Conservation (phyloP, 2,797 vertebrate genomes). For the Synaphobranchus kaupii region DNA sequence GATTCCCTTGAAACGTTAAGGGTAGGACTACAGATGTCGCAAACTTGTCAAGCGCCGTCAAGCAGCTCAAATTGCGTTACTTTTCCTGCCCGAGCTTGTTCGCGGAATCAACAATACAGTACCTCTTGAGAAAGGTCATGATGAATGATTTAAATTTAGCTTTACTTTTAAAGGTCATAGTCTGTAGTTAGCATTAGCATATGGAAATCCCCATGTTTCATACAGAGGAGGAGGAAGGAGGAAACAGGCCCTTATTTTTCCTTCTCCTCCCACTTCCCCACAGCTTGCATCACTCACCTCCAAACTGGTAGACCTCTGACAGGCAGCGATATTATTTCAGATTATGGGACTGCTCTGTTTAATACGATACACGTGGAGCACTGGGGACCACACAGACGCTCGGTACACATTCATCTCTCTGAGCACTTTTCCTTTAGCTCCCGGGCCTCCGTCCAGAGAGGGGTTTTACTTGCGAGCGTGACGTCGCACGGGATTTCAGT, state of each 20-base stretch:
- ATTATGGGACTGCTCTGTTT: slow-evolving; percentile 12
- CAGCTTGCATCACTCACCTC: slow-evolving; percentile 30
- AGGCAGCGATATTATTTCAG: slow-evolving; percentile 25
- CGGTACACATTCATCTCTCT: slow-evolving; percentile 11
- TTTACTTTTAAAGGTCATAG: background rate
- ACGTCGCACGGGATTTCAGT: background rate
- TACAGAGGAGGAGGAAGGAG: background rate
- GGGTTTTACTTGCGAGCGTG: background rate
- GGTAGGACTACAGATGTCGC: background rate
- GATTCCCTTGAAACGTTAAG: background rate
- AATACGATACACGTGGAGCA: slow-evolving; percentile 16
- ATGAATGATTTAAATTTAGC: background rate
- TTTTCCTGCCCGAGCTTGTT: background rate
- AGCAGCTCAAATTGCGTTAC: background rate
- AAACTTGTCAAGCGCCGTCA: background rate
- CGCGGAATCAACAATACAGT: background rate
- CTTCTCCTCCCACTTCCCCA: background rate
- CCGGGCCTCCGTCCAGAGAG: background rate
- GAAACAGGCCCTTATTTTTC: no score
- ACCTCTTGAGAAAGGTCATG: background rate
- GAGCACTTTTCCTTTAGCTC: background rate
- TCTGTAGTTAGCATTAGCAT: background rate
- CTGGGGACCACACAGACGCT: slow-evolving; percentile 27
- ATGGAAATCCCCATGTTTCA: background rate
- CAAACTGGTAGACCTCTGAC: background rate